These are phyloP conservation scores for Sphaeramia orbicularis DNA, from an alignment of 2,797 vertebrate species.

Conservation along the genomic window DNA sequence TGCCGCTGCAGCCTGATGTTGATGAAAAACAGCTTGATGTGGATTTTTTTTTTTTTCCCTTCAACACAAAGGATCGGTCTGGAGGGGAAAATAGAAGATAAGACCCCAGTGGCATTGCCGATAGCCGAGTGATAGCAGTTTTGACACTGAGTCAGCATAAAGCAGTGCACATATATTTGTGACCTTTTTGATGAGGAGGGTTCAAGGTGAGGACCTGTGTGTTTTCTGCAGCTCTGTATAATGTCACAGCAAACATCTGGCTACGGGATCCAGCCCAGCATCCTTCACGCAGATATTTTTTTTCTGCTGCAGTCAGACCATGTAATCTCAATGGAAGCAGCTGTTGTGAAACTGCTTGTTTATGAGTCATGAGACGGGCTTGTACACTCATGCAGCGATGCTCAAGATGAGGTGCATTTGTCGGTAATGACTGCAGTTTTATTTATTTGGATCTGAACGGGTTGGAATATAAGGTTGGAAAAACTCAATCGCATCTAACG, in stretches of 20 bases:
- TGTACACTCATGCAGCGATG: neutral
- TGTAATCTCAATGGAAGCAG: conserved; percentile 33
- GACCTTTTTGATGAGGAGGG: conserved; percentile 40
- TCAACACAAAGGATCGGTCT: conserved; percentile 14
- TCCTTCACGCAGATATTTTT: conserved; percentile 30
- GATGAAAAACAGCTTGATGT: conserved; percentile 5
- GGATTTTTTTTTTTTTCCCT: neutral
- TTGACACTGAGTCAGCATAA: conserved; percentile 55
- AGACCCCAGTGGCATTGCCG: conserved; percentile 9
- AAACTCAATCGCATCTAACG: neutral
- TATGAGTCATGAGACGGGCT: conserved; percentile 25
- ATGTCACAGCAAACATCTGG: conserved; percentile 61
- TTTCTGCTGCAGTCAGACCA: conserved; percentile 37
- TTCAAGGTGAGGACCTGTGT: conserved; percentile 63
- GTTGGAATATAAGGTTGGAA: neutral
- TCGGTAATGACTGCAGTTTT: neutral
- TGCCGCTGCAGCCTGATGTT: conserved; percentile 19
- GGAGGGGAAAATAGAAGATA: neutral
- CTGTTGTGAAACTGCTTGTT: conserved; percentile 19
- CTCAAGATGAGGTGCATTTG: conserved; percentile 3
- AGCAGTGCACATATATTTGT: conserved; percentile 1
- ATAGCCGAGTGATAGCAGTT: conserved; percentile 30
- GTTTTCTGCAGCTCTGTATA: conserved; percentile 19
- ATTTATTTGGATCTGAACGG: neutral
- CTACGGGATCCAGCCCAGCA: conserved; percentile 7